Conservation (phyloP, 92 coral and sea anemone genomes). For the Montipora capitata region DNA sequence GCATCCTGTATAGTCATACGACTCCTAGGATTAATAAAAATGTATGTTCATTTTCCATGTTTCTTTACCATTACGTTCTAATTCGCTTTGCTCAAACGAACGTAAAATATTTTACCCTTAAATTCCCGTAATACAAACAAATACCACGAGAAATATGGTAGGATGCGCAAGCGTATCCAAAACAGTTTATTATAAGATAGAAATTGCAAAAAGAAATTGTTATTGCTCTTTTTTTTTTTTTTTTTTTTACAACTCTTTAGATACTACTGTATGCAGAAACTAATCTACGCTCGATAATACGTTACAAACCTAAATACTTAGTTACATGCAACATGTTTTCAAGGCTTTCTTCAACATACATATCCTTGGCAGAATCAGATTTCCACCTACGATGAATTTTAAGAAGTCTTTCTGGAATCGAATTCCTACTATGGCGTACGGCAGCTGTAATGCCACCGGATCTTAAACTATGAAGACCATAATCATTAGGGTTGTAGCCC, state of each 20-base stretch:
- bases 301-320: slow-evolving; percentile 33
- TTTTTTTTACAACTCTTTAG: not conserved
- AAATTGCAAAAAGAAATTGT: no score
- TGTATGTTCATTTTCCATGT: no score
- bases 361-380: slow-evolving; percentile 63
- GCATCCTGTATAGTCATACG: no score
- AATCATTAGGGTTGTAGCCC: not conserved
- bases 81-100: no score
- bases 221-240: not conserved
- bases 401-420: slow-evolving; percentile 45
- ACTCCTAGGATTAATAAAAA: no score
- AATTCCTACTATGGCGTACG: not conserved
- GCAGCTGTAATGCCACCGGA: not conserved
- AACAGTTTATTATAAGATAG: not conserved
- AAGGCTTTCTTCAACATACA: slow-evolving; percentile 64
- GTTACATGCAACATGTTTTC: slow-evolving; percentile 40
- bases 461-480: not conserved
- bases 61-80: no score
- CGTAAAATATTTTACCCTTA: no score
- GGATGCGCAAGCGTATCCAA: not conserved
- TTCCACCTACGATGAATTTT: no score
- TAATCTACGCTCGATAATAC: not conserved
- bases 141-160: no score
- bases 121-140: no score
- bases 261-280: not conserved